Evolutionary conservation across 2,797 vertebrate genomes (phyloP), one percentile per base, ranked within the genome.

Genomic region (Ptychadena robeensis): DNA sequence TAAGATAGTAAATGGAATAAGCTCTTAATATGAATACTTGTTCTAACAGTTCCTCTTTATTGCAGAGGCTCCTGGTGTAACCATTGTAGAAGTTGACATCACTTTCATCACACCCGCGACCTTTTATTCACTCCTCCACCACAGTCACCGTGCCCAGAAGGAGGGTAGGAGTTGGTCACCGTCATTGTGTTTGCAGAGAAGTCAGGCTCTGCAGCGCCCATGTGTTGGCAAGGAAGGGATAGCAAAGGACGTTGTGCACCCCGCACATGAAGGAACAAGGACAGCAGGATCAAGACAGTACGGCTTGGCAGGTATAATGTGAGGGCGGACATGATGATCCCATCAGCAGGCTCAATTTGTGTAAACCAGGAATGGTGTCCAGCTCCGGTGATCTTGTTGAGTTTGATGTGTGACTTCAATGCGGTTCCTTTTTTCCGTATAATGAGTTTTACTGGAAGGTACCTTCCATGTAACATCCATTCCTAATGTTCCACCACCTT

Each of bases 1-100:
- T n/a, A n/a, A n/a, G n/a, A n/a, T n/a, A n/a, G n/a, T n/a, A n/a
- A n/a, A n/a, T n/a, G n/a, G n/a, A n/a, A n/a, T n/a, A n/a, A n/a
- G n/a, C n/a, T n/a, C n/a, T n/a, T n/a, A n/a, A n/a, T n/a, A n/a
- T n/a, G n/a, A n/a, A n/a, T n/a, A 53, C 44, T 1, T 53, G 18
- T 7, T 22, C 44, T 53, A 18, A 61, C 11, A 3, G 2, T 12
- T 25, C n/a, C 25, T 61, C 1, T 28, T 61, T 3, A 27, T 9
- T 61, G 59, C 59, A 80, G 78, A 85, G 73, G 32, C 83, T 70
- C 83, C 72, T 85, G 83, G 83, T 85, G 83, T 85, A 85, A 81
- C 25, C 57, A 15, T 48, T 72, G 48, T 32, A 40, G 28, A 59
- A 34, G 37, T 38, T 9, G 8, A 15, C 35, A 64, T 75, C 67